Base-by-base conservation (phyloP, 2,888 invertebrate genomes). In the Drosophila pseudotalamancana region DNA sequence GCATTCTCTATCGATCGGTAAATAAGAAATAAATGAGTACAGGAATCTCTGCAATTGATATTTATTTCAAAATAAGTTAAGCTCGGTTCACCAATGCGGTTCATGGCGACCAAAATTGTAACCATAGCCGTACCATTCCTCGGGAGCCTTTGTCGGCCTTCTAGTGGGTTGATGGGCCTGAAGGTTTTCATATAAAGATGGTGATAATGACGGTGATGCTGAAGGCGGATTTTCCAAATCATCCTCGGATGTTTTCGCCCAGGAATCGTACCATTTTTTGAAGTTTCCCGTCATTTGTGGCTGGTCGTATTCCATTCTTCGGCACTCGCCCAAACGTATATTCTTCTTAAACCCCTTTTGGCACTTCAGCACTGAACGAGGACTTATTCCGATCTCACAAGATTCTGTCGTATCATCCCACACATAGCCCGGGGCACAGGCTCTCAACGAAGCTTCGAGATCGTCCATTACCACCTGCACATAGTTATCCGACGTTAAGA, bases 41-140 rank as follows among this genome's bases (percentile, higher is more conserved):
- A n/a, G n/a, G n/a, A n/a, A n/a, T n/a, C n/a, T n/a, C n/a, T n/a
- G n/a, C n/a, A n/a, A n/a, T n/a, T n/a, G n/a, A n/a, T n/a, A n/a
- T n/a, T 27, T 11, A 27, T 27, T 27, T 8, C 1, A 8, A 4
- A 4, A 27, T 27, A 2, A 27, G 11, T 27, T 27, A 3, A 4
- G 9, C 9, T 5, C 29, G 12, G 8, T n/a, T 12, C 9, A 37
- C 29, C 21, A 45, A 29, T 37, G 21, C 0, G n/a, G 16, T 9
- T 65, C 23, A 27, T 50, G 8, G 4, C n/a, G 27, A 16, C 39
- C 66, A 18, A 16, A 63, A 16, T 43, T 32, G 3, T 32, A 12
- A n/a, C 65, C 59, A n/a, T 67, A 67, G 6, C 59, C 53, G 31
- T 4, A 67, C 59, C 59, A 66, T 1, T 9, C 23, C 4, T 18